phyloP scores from a whole-genome alignment of 2,113 vertebrate species.

The Bos javanicus region DNA sequence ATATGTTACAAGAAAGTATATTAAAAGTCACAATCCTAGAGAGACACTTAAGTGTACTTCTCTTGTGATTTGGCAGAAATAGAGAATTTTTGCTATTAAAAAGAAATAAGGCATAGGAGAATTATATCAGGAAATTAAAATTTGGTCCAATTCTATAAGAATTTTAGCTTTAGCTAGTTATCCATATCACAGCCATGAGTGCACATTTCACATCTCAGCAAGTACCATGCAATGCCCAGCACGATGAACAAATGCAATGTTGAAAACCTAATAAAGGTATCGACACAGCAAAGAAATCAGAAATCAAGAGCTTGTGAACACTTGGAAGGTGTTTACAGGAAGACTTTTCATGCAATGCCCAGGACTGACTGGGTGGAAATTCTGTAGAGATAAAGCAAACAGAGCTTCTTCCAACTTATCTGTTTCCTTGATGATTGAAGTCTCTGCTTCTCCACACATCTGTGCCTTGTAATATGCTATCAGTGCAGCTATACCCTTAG shows the following conservation, averaged over 20 bases:
- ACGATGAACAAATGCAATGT: not conserved
- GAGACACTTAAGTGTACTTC: not conserved
- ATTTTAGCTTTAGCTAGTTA: not conserved
- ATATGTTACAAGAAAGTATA: not conserved
- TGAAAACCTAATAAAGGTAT: not conserved
- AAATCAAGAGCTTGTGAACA: not conserved
- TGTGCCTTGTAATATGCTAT: not conserved
- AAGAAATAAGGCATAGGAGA: not conserved
- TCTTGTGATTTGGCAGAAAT: not conserved
- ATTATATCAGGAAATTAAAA: not conserved
- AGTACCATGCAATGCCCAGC: not conserved
- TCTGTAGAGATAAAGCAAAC: not conserved
- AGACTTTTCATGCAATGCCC: not conserved
- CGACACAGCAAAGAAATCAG: not conserved
- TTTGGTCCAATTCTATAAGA: not conserved
- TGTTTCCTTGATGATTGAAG: not conserved
- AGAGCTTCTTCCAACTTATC: not conserved
- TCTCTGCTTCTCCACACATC: not conserved
- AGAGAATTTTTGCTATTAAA: not conserved
- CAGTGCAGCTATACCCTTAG: not conserved
- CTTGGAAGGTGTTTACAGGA: not conserved
- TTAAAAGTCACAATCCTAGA: not conserved
- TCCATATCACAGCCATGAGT: not conserved
- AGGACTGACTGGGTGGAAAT: not conserved
- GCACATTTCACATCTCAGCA: not conserved